Conservation (phyloP, 2,797 vertebrate species). For the Diceros bicornis region DNA sequence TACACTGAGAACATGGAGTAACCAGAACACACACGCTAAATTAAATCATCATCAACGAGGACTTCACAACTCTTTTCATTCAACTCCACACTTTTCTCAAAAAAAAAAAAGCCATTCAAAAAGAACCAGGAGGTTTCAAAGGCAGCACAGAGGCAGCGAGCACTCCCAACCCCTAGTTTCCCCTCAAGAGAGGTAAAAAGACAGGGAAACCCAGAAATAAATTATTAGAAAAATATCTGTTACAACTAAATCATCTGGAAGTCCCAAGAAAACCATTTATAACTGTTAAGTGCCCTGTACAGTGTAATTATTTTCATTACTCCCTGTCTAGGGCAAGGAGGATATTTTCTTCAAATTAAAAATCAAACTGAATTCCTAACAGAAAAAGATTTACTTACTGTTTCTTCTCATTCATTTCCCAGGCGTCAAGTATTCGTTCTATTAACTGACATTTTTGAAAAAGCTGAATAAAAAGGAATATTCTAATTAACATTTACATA, state of each 20-base stretch:
- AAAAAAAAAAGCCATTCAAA: not conserved
- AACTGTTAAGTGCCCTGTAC: not conserved
- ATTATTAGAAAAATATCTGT: not conserved
- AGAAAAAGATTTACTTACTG: constrained; percentile 93
- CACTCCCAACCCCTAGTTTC: not conserved
- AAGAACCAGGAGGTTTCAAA: not conserved
- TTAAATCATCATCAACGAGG: not conserved
- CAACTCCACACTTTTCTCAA: not conserved
- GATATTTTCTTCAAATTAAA: not conserved
- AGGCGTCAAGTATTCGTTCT: constrained; percentile 98
- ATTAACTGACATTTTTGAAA: constrained; percentile 99
- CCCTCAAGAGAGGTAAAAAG: not conserved
- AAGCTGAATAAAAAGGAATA: constrained; percentile 90
- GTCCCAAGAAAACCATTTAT: not conserved
- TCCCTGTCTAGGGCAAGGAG: not conserved
- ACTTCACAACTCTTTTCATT: not conserved
- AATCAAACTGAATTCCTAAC: not conserved
- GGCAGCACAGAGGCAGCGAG: not conserved
- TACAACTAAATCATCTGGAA: not conserved
- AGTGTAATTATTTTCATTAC: not conserved
- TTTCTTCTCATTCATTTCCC: constrained; percentile 98
- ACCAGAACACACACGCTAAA: not conserved
- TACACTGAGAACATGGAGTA: not conserved
- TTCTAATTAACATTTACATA: constrained; percentile 65
- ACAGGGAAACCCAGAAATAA: not conserved